phyloP scores from a whole-genome alignment of 2,888 invertebrate species.

The Busseola fusca region DNA sequence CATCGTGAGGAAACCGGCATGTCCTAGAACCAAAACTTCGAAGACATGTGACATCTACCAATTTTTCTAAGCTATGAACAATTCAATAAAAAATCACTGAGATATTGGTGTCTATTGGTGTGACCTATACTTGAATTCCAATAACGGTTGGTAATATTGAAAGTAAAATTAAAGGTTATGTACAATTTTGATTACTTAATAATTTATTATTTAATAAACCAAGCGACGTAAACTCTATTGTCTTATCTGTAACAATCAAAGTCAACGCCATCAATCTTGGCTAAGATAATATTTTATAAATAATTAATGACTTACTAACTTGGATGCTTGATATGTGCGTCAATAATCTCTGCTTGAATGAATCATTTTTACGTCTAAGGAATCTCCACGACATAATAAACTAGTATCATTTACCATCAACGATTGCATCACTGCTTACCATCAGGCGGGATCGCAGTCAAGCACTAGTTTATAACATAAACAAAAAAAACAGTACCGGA shows the following conservation, averaged over 20 bases:
- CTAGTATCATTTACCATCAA: no score
- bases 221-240: slow-evolving; percentile 37
- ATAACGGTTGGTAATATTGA: neutral
- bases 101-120: neutral
- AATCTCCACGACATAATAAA: neutral
- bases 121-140: neutral
- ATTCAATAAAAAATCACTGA: neutral
- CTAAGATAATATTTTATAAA: slow-evolving; percentile 50
- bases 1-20: no score
- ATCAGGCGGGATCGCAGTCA: no score
- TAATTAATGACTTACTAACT: slow-evolving; percentile 23
- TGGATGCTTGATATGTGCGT: slow-evolving; percentile 26
- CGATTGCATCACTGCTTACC: no score
- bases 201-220: slow-evolving; percentile 18
- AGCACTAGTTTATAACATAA: no score
- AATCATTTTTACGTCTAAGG: slow-evolving; percentile 23
- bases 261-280: slow-evolving; percentile 39
- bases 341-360: slow-evolving; percentile 22
- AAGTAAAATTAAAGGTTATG: neutral
- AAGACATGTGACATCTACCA: no score
- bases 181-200: neutral
- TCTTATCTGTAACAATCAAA: slow-evolving; percentile 43
- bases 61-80: no score
- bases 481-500: neutral
- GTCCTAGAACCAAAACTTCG: no score